Evolutionary conservation across 2,113 vertebrate genomes (phyloP).

Genomic region (Chroicocephalus ridibundus): DNA sequence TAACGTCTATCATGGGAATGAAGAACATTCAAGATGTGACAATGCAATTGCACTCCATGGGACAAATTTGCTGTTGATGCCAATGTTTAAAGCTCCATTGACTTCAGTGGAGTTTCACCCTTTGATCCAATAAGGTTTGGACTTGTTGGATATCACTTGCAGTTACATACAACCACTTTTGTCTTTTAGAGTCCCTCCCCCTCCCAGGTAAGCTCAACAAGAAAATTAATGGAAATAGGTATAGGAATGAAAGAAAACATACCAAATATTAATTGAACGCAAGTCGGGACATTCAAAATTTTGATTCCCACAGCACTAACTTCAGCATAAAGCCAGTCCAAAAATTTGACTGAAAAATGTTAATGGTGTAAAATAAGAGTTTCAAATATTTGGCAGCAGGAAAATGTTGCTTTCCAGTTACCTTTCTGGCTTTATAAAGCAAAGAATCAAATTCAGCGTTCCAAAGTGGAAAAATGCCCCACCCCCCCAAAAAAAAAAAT

Average conservation of each 20-base stretch:
- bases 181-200: not conserved
- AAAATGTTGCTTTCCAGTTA: not conserved
- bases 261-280: not conserved
- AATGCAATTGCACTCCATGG: not conserved
- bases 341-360: not conserved
- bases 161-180: not conserved
- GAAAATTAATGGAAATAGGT: not conserved
- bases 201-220: not conserved
- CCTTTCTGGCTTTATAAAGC: not conserved
- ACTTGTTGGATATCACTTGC: not conserved
- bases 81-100: constrained; percentile 50
- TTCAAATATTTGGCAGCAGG: not conserved
- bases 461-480: not conserved
- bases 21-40: not conserved
- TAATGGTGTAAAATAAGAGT: not conserved
- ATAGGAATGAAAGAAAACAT: not conserved
- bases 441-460: not conserved
- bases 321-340: not conserved
- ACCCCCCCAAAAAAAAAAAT: no score
- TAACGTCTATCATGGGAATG: constrained; percentile 8
- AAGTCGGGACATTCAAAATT: not conserved
- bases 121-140: not conserved
- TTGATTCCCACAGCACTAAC: not conserved
- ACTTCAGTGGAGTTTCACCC: constrained; percentile 62
- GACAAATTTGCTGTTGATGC: not conserved